phyloP scores from a whole-genome alignment of 2,888 invertebrate genomes.

The Sarcophaga variegata region DNA sequence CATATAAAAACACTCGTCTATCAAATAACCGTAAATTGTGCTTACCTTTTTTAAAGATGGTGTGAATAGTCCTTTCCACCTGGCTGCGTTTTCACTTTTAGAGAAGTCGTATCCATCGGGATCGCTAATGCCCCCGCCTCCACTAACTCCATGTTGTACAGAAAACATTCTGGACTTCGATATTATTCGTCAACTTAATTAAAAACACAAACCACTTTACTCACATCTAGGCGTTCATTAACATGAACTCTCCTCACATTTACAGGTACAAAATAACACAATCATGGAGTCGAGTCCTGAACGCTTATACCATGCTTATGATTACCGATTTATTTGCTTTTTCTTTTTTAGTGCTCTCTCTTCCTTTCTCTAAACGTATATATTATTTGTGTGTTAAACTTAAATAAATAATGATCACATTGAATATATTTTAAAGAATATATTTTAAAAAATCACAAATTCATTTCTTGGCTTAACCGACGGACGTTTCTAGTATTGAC shows the following conservation, averaged over 20 bases:
- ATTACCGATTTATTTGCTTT: too few relatives aligned
- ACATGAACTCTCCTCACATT: constrained; percentile 27
- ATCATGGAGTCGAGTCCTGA: constrained; percentile 12
- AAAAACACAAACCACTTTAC: not conserved
- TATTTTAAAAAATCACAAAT: not conserved
- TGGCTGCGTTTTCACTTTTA: constrained; percentile 92
- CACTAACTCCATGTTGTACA: constrained; percentile 66
- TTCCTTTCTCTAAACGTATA: too few relatives aligned
- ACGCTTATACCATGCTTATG: too few relatives aligned
- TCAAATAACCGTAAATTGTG: constrained; percentile 29
- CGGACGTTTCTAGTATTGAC: constrained; percentile 31
- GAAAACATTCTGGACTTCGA: constrained; percentile 84
- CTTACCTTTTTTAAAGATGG: constrained; percentile 92
- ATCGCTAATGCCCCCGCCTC: constrained; percentile 63
- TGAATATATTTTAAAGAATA: not conserved
- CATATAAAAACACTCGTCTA: not conserved
- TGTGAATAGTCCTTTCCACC: constrained; percentile 96
- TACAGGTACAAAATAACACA: constrained; percentile 37
- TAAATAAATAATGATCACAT: not conserved
- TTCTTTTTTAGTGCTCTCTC: too few relatives aligned
- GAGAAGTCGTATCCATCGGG: constrained; percentile 87
- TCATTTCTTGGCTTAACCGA: not conserved
- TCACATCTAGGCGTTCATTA: constrained; percentile 12
- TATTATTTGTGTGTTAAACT: too few relatives aligned
- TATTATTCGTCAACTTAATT: constrained; percentile 23